phyloP scores from a whole-genome alignment of 2,888 invertebrate genomes.

The Ceramica pisi region DNA sequence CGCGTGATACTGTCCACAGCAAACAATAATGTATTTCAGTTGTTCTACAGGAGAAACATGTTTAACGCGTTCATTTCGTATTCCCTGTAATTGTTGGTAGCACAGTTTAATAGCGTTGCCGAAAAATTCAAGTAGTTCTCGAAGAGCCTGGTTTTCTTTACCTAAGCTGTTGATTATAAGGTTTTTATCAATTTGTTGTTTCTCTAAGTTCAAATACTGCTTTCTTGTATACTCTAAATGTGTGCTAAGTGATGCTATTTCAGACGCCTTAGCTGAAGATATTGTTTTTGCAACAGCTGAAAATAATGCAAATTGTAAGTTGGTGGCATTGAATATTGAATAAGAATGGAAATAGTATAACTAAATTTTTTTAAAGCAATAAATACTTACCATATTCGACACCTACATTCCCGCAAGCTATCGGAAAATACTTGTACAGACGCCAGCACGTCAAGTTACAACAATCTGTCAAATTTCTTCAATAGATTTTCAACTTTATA shows the following conservation, averaged over 20 bases:
- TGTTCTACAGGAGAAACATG: slow-evolving; percentile 68
- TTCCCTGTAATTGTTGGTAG: slow-evolving; percentile 75
- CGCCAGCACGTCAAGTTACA: too few relatives aligned
- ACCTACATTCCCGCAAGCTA: too few relatives aligned
- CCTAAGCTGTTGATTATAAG: slow-evolving; percentile 66
- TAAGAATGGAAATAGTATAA: background rate
- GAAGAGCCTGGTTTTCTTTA: slow-evolving; percentile 69
- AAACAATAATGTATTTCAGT: slow-evolving; percentile 75
- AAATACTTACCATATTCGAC: too few relatives aligned
- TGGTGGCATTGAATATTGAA: background rate
- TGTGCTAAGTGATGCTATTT: slow-evolving; percentile 68
- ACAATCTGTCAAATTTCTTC: too few relatives aligned
- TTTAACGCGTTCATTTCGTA: slow-evolving; percentile 65
- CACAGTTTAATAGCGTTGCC: slow-evolving; percentile 75
- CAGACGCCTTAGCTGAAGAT: slow-evolving; percentile 73
- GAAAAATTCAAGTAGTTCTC: slow-evolving; percentile 70
- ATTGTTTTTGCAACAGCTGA: slow-evolving; percentile 76
- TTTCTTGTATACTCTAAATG: slow-evolving; percentile 69
- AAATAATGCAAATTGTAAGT: slow-evolving; percentile 42
- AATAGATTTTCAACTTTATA: too few relatives aligned
- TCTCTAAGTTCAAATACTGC: slow-evolving; percentile 69
- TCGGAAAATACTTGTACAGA: too few relatives aligned
- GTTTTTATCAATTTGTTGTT: slow-evolving; percentile 65
- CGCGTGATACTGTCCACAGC: slow-evolving; percentile 78
- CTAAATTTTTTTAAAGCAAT: background rate